Conservation (phyloP, 2,113 vertebrate genomes). For the Zosterops hypoxanthus region DNA sequence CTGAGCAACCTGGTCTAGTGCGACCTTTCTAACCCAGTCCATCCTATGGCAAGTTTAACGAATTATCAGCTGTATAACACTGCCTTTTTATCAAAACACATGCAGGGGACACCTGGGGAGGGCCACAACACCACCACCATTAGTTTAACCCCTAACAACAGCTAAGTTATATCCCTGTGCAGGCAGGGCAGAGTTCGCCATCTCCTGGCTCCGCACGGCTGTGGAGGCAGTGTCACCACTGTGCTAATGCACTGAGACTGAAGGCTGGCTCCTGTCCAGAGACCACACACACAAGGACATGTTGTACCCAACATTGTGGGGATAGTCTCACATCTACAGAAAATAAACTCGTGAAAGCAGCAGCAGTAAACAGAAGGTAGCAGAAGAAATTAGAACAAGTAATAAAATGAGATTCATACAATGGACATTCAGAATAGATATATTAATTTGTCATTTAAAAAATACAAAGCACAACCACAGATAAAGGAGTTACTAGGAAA, state of each 20-base stretch:
- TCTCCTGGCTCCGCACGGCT: not conserved
- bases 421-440: not conserved
- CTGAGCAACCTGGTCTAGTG: not conserved
- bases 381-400: not conserved
- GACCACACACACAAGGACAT: not conserved
- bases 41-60: not conserved
- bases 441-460: not conserved
- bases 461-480: not conserved
- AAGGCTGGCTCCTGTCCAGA: not conserved
- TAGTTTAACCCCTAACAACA: not conserved
- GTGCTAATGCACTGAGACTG: not conserved
- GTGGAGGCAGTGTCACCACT: accelerated
- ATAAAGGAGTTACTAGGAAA: not conserved
- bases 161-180: accelerated
- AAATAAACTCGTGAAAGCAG: not conserved
- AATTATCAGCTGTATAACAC: accelerated
- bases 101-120: not conserved
- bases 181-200: not conserved
- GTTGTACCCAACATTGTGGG: accelerated
- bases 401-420: not conserved
- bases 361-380: not conserved
- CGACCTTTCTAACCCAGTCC: not conserved
- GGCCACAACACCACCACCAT: accelerated
- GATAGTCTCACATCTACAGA: accelerated
- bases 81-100: not conserved